phyloP scores from a whole-genome alignment of 2,797 vertebrate species.

The Centropyge bicolor region DNA sequence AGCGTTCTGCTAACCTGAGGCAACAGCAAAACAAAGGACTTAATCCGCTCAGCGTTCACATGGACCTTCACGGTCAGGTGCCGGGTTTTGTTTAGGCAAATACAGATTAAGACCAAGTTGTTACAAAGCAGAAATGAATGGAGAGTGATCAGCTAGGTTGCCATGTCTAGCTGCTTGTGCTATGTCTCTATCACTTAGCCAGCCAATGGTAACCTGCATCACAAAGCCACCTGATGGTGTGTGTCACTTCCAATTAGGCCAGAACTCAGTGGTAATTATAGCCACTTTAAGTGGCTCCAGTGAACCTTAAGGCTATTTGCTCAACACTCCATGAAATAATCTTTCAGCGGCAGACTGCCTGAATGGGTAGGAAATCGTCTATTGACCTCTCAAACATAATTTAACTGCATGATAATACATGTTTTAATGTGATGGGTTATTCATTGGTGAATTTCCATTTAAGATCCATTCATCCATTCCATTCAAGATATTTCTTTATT shows the following conservation, averaged over 20 bases:
- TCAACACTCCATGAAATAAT: constrained; percentile 65
- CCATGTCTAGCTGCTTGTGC: constrained; percentile 27
- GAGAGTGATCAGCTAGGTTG: neutral
- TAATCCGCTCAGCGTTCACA: constrained; percentile 73
- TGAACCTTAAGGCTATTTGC: constrained; percentile 67
- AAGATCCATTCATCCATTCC: no score
- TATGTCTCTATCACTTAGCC: constrained; percentile 43
- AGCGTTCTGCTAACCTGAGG: constrained; percentile 37
- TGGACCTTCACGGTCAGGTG: constrained; percentile 37
- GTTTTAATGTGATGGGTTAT: constrained; percentile 1
- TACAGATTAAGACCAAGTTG: constrained; percentile 48
- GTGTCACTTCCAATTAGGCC: constrained; percentile 88
- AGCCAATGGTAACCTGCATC: constrained; percentile 36
- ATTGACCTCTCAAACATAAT: constrained; percentile 25
- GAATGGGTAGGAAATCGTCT: neutral
- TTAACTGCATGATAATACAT: neutral
- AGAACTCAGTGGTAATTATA: constrained; percentile 79
- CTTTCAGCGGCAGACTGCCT: constrained; percentile 32
- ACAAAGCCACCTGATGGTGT: constrained; percentile 85
- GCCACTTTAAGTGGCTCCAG: constrained; percentile 75
- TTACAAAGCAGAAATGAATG: constrained; percentile 33
- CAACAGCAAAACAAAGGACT: constrained; percentile 68
- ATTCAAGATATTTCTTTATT: no score
- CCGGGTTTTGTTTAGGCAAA: constrained; percentile 48
- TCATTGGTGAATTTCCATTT: neutral